phyloP scores from a whole-genome alignment of 2,888 invertebrate genomes.

The Trachelus troglodyta region DNA sequence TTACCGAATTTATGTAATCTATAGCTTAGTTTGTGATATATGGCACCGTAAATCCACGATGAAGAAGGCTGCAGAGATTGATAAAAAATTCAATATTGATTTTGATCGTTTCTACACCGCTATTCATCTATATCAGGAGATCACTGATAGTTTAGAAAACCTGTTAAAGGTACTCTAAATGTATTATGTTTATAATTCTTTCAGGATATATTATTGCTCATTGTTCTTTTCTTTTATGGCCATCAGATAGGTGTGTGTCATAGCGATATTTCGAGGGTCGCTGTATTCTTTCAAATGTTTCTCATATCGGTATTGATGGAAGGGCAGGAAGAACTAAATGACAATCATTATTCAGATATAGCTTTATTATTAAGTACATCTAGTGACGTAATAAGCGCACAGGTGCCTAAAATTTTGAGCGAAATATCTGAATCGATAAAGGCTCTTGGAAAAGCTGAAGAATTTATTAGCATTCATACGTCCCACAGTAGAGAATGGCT shows the following conservation, averaged over 20 bases:
- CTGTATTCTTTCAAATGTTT: constrained; percentile 70
- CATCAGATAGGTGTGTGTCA: constrained; percentile 63
- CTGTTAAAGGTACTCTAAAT: background rate
- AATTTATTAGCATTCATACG: constrained; percentile 68
- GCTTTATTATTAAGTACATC: constrained; percentile 77
- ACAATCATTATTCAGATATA: constrained; percentile 77
- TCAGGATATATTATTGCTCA: background rate
- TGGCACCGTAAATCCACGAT: constrained; percentile 55
- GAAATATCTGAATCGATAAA: constrained; percentile 67
- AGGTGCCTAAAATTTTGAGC: constrained; percentile 73
- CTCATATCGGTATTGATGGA: constrained; percentile 70
- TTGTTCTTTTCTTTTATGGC: background rate
- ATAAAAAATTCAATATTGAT: constrained; percentile 60
- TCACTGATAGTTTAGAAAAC: constrained; percentile 1
- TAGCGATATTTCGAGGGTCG: constrained; percentile 66
- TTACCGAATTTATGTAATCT: constrained; percentile 40
- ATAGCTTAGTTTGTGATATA: constrained; percentile 50
- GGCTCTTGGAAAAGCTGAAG: constrained; percentile 64
- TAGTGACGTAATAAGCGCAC: constrained; percentile 78
- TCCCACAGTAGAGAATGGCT: constrained; percentile 73
- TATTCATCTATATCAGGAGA: constrained; percentile 12
- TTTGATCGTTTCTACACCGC: constrained; percentile 45
- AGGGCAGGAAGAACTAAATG: constrained; percentile 70
- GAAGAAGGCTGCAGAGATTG: constrained; percentile 54
- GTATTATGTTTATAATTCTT: background rate